Conservation (phyloP, 2,888 invertebrate species). For the Diplazon laetatorius region DNA sequence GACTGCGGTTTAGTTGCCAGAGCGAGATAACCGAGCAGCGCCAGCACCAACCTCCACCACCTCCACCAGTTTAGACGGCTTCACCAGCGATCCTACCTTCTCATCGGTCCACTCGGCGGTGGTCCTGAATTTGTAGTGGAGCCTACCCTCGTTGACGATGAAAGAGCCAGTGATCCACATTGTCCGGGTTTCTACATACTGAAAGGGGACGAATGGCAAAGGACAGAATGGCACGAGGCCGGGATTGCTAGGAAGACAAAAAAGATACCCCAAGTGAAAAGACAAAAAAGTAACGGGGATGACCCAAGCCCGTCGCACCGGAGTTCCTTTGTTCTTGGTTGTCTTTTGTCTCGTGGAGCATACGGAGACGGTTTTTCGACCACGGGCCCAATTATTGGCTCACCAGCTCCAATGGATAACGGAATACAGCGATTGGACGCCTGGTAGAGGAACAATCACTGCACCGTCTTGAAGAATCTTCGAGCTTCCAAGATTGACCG, state of each 20-base stretch:
- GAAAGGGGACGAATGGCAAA: conserved; percentile 20
- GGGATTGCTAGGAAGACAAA: conserved; percentile 35
- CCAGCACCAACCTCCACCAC: conserved; percentile 31
- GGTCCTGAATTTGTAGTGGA: conserved; percentile 14
- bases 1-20: conserved; percentile 48
- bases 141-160: background rate
- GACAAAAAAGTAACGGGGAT: conserved; percentile 9
- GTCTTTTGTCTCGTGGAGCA: conserved; percentile 39
- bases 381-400: conserved; percentile 37
- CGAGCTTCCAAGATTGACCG: too few species aligned
- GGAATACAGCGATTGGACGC: conserved; percentile 28
- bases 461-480: background rate
- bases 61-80: conserved; percentile 31
- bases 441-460: conserved; percentile 10
- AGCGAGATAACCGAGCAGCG: conserved; percentile 55
- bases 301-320: background rate
- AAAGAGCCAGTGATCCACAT: conserved; percentile 25
- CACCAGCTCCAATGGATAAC: conserved; percentile 3
- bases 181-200: conserved; percentile 17
- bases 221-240: conserved; percentile 28
- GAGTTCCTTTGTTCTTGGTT: conserved; percentile 36
- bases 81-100: conserved; percentile 51
- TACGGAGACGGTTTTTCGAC: conserved; percentile 6
- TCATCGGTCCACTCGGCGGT: conserved; percentile 37
- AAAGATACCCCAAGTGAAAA: background rate